These are phyloP conservation scores for Neostethus bicornis DNA, from an alignment of 2,797 vertebrate species.

Conservation along the genomic window DNA sequence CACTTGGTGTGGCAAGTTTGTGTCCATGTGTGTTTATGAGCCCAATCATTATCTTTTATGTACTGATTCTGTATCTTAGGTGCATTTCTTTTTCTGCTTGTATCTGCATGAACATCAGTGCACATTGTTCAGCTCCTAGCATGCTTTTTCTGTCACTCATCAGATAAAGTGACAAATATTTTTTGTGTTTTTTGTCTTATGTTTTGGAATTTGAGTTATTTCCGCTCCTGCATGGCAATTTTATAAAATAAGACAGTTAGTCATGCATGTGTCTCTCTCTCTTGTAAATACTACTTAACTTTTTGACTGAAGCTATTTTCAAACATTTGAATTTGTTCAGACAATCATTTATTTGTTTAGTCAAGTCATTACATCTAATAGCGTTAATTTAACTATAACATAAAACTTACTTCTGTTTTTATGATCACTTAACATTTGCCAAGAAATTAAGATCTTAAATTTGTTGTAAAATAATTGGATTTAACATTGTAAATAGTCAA, in stretches of 20 bases:
- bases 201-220: constrained; percentile 46
- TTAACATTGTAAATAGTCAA: too few relatives aligned
- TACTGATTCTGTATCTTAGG: constrained; percentile 10
- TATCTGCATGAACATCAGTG: constrained; percentile 23
- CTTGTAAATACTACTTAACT: not conserved
- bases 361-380: too few relatives aligned
- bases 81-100: constrained; percentile 12
- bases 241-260: constrained; percentile 23
- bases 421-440: too few relatives aligned
- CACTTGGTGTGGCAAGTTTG: constrained; percentile 9
- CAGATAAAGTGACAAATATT: constrained; percentile 6
- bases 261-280: constrained; percentile 46
- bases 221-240: constrained; percentile 49
- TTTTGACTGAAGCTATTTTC: not conserved
- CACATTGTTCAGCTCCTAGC: constrained; percentile 28
- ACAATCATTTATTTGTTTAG: too few relatives aligned
- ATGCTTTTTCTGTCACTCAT: constrained; percentile 60
- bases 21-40: constrained; percentile 9
- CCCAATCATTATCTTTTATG: constrained; percentile 5
- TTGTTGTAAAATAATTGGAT: too few relatives aligned
- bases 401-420: too few relatives aligned
- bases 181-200: constrained; percentile 25
- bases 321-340: not conserved
- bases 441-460: too few relatives aligned
- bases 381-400: too few relatives aligned